Conservation (phyloP, 1,140 invertebrate species). For the Zaprionus africanus region DNA sequence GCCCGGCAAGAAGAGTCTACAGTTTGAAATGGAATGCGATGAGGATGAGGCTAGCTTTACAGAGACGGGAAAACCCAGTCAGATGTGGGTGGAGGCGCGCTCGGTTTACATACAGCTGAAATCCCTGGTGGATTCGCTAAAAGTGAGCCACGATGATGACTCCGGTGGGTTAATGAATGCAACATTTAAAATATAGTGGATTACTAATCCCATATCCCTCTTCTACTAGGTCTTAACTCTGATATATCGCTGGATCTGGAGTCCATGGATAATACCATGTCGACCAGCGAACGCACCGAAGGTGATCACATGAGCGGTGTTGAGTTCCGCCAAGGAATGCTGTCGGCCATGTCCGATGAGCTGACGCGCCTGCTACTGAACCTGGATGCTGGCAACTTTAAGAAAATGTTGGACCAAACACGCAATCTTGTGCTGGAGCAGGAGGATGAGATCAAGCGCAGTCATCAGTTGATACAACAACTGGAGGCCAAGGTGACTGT, state of each 20-base stretch:
- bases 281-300: slow-evolving; percentile 82
- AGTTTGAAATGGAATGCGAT: slow-evolving; percentile 91
- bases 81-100: slow-evolving; percentile 87
- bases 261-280: slow-evolving; percentile 85
- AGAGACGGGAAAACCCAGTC: slow-evolving; percentile 76
- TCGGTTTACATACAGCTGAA: slow-evolving; percentile 89
- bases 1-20: slow-evolving; percentile 86
- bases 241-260: slow-evolving; percentile 85
- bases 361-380: slow-evolving; percentile 89
- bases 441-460: slow-evolving; percentile 91
- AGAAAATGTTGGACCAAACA: slow-evolving; percentile 91
- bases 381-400: slow-evolving; percentile 90
- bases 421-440: slow-evolving; percentile 90
- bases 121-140: slow-evolving; percentile 88
- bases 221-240: slow-evolving; percentile 85
- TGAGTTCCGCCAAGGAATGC: slow-evolving; percentile 86
- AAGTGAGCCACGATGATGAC: slow-evolving; percentile 89
- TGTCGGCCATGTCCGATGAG: slow-evolving; percentile 88
- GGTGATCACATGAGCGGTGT: slow-evolving; percentile 69
- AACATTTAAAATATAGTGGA: no score
- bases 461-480: slow-evolving; percentile 91
- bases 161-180: slow-evolving; percentile 80
- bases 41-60: slow-evolving; percentile 86
- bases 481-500: slow-evolving; percentile 92
- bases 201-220: no score